Percentiles rank a stretch among this genome's conserved stretches.
Conservation (phyloP, 2,888 invertebrate genomes). For the Synanthedon formicaeformis region DNA sequence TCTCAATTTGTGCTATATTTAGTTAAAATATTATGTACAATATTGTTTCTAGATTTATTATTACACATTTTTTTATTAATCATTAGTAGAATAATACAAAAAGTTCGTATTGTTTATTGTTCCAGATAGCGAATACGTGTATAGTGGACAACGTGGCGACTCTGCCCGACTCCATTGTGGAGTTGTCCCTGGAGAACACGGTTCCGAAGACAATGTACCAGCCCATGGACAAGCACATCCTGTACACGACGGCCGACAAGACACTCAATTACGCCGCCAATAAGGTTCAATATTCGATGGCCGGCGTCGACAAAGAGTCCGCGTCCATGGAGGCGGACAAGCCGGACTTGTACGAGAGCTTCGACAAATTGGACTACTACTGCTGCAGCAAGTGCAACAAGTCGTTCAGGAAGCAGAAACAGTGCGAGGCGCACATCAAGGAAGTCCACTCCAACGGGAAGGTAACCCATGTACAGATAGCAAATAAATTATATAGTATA, state of each 20-base stretch:
- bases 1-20: too few relatives aligned
- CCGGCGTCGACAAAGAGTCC: constrained; percentile 39
- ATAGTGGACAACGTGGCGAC: constrained; percentile 56
- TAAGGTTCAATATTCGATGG: constrained; percentile 51
- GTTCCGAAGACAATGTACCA: constrained; percentile 60
- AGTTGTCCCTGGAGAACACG: constrained; percentile 53
- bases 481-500: too few relatives aligned
- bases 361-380: constrained; percentile 44
- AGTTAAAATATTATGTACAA: too few relatives aligned
- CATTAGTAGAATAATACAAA: too few relatives aligned
- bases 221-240: constrained; percentile 48
- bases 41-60: too few relatives aligned
- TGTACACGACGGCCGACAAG: constrained; percentile 49
- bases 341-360: constrained; percentile 38
- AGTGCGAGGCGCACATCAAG: constrained; percentile 72
- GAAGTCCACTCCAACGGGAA: constrained; percentile 60
- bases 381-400: constrained; percentile 61
- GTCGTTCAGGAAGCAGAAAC: constrained; percentile 73
- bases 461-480: constrained; percentile 16
- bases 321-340: constrained; percentile 26
- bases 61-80: too few relatives aligned
- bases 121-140: constrained; percentile 56
- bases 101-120: not conserved
- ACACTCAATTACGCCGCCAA: constrained; percentile 36
- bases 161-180: constrained; percentile 60